Evolutionary conservation across 2,888 invertebrate genomes (phyloP).

Genomic region (Colletes collaris): DNA sequence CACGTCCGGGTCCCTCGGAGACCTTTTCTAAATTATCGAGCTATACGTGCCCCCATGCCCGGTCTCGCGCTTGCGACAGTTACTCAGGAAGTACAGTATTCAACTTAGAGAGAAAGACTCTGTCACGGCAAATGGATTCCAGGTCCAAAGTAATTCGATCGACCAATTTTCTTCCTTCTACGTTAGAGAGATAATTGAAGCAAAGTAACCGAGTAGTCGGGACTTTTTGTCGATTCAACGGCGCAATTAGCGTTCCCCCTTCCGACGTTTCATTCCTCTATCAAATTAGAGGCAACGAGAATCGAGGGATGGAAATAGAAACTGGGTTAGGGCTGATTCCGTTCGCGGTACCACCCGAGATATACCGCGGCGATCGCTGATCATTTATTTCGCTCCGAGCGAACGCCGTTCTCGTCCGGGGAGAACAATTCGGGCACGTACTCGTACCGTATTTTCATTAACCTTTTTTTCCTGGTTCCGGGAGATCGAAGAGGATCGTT

Average conservation of each 20-base stretch:
- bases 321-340: conserved; percentile 25
- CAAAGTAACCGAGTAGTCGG: conserved; percentile 10
- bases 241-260: conserved; percentile 15
- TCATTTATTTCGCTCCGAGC: conserved; percentile 9
- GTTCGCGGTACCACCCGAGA: not conserved
- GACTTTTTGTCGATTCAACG: conserved; percentile 19
- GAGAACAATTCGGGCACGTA: conserved; percentile 5
- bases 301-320: conserved; percentile 9
- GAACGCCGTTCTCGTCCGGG: not conserved
- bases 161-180: not conserved
- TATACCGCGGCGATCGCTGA: not conserved
- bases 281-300: conserved; percentile 18
- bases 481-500: conserved; percentile 27
- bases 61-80: no score
- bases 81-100: no score
- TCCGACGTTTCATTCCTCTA: not conserved
- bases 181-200: conserved; percentile 15
- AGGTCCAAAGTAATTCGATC: conserved; percentile 11
- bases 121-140: not conserved
- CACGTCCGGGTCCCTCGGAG: no score
- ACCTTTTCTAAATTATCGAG: no score
- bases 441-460: conserved; percentile 8
- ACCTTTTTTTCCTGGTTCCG: not conserved
- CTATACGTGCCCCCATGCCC: no score
- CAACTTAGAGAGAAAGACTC: no score